Evolutionary conservation across 2,888 invertebrate species (phyloP).

Genomic region (Athalia circularis): DNA sequence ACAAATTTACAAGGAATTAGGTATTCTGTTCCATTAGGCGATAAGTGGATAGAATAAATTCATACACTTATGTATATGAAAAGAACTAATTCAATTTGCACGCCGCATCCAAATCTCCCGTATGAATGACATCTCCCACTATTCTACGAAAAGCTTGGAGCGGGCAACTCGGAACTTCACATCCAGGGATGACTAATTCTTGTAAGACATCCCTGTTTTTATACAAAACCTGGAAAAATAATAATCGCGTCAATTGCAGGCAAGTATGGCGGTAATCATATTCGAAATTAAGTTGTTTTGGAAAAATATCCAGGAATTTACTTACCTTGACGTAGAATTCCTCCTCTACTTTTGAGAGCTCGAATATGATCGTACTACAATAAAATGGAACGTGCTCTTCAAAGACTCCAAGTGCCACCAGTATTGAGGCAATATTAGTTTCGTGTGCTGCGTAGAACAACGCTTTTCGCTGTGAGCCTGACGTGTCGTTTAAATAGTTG

Average conservation of each 20-base stretch:
- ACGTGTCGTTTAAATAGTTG: background rate
- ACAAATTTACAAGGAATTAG: no score
- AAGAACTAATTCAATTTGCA: no score
- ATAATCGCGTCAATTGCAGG: background rate
- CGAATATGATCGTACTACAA: constrained; percentile 77
- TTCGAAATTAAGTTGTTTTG: background rate
- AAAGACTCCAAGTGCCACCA: constrained; percentile 77
- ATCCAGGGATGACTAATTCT: constrained; percentile 55
- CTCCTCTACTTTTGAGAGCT: constrained; percentile 73
- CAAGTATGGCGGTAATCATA: background rate
- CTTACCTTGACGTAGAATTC: constrained; percentile 75
- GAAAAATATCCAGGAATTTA: background rate
- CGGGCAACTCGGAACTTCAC: constrained; percentile 56
- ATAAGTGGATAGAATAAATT: no score
- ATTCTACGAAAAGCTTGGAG: constrained; percentile 38
- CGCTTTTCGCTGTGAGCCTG: background rate
- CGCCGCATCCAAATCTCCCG: no score
- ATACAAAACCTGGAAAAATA: constrained; percentile 54
- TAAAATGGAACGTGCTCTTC: constrained; percentile 78
- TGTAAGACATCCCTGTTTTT: constrained; percentile 52
- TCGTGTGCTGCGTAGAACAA: constrained; percentile 79
- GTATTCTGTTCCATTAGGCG: no score
- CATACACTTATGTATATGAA: no score
- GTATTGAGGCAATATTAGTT: constrained; percentile 79
- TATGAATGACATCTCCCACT: no score